Conservation (phyloP, 1,140 invertebrate genomes). For the Papilio machaon region DNA sequence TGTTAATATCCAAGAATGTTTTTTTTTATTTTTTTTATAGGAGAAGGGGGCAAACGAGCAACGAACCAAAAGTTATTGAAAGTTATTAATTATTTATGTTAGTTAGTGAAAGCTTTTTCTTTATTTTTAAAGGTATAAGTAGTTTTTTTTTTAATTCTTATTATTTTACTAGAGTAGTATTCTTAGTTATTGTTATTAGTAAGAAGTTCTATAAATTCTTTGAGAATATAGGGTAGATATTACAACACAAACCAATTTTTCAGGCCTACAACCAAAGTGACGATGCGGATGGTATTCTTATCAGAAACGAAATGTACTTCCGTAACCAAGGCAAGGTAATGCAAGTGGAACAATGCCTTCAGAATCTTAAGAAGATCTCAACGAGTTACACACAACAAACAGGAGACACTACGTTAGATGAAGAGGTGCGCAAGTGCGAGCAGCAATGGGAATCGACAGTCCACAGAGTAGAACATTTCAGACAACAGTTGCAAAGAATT, state of each 20-base stretch:
- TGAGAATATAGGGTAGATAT: background rate
- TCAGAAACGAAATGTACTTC: constrained; percentile 90
- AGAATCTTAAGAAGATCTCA: constrained; percentile 88
- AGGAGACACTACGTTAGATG: constrained; percentile 85
- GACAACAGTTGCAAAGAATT: constrained; percentile 91
- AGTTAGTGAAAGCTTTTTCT: too few species aligned
- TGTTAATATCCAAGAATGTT: background rate
- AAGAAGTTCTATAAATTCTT: background rate
- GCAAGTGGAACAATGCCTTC: constrained; percentile 88
- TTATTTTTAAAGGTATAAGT: too few species aligned
- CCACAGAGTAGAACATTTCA: constrained; percentile 87
- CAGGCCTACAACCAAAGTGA: constrained; percentile 91
- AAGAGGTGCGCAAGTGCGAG: constrained; percentile 86
- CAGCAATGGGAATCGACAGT: constrained; percentile 88
- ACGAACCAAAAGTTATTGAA: too few species aligned
- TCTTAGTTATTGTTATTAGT: background rate
- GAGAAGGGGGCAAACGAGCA: too few species aligned
- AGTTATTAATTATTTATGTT: too few species aligned
- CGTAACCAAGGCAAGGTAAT: constrained; percentile 86
- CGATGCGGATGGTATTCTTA: constrained; percentile 89
- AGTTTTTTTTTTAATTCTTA: background rate
- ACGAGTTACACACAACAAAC: constrained; percentile 85
- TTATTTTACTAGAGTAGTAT: too few species aligned
- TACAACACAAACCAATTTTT: background rate
- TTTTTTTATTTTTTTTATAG: too few species aligned